Percentiles rank a stretch among this genome's conserved stretches.
phyloP scores from a whole-genome alignment of 2,113 vertebrate species.

The Nycticebus coucang region DNA sequence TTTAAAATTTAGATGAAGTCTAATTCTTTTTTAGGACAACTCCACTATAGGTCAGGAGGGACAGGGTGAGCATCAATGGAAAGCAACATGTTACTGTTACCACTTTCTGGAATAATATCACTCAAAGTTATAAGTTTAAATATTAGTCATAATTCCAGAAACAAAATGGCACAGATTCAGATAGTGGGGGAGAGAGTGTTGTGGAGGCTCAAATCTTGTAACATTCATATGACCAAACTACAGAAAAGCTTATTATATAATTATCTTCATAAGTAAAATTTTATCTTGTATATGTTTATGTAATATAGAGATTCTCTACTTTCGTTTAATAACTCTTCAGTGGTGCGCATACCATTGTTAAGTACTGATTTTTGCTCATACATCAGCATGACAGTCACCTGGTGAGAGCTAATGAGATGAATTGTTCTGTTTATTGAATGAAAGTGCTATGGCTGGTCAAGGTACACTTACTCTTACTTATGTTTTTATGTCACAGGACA shows the following conservation, averaged over 20 bases:
- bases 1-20: not conserved
- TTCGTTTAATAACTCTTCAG: not conserved
- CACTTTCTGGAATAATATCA: not conserved
- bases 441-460: not conserved
- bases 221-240: not conserved
- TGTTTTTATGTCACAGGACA: not conserved
- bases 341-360: not conserved
- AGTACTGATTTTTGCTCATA: not conserved
- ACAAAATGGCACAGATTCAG: not conserved
- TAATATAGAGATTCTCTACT: not conserved
- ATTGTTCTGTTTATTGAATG: not conserved
- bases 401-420: not conserved
- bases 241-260: not conserved
- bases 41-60: not conserved
- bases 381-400: not conserved
- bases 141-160: not conserved
- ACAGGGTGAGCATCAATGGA: not conserved
- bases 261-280: not conserved
- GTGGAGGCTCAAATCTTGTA: not conserved
- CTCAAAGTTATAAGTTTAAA: not conserved
- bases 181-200: not conserved
- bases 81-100: not conserved
- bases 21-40: slow-evolving; percentile 27
- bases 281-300: not conserved
- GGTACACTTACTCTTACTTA: not conserved